A percentile compares a stretch with the other conserved stretches of the same genome.
phyloP scores from a whole-genome alignment of 2,888 invertebrate genomes.

The Lasioglossum marginatum region DNA sequence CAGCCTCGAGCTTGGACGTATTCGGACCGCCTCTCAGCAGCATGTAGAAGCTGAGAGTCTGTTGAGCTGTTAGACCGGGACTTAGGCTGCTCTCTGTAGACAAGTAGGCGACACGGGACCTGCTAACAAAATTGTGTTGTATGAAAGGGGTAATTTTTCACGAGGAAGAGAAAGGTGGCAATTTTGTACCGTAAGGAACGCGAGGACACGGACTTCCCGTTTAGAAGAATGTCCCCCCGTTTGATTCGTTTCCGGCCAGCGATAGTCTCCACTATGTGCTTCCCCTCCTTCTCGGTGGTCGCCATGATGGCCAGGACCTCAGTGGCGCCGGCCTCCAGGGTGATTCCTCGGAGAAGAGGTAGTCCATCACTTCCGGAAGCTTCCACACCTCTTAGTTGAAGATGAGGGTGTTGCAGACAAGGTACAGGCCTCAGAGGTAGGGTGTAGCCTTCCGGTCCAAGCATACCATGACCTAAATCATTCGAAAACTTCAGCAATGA shows the following conservation, averaged over 20 bases:
- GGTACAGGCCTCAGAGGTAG: slow-evolving; percentile 67
- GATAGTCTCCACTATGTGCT: slow-evolving; percentile 93
- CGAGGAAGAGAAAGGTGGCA: not conserved
- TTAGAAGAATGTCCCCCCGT: slow-evolving; percentile 93
- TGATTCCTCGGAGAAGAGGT: slow-evolving; percentile 90
- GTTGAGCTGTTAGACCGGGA: slow-evolving; percentile 95
- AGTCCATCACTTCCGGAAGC: slow-evolving; percentile 74
- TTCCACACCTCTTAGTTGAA: slow-evolving; percentile 81
- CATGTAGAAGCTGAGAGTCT: slow-evolving; percentile 94
- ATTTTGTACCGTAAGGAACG: slow-evolving; percentile 86
- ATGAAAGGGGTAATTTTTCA: not conserved
- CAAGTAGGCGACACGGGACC: slow-evolving; percentile 91
- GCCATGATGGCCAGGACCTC: slow-evolving; percentile 96
- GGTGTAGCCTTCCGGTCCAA: slow-evolving; percentile 68
- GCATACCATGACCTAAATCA: slow-evolving; percentile 60
- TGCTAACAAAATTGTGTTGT: slow-evolving; percentile 58
- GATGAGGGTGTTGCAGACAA: slow-evolving; percentile 80
- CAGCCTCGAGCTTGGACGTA: slow-evolving; percentile 88
- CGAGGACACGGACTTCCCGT: slow-evolving; percentile 93
- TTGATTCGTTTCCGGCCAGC: slow-evolving; percentile 89
- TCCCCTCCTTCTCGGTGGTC: slow-evolving; percentile 94
- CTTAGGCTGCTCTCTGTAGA: slow-evolving; percentile 91
- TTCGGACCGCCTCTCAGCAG: slow-evolving; percentile 89
- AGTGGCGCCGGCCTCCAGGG: slow-evolving; percentile 95
- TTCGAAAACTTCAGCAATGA: not conserved